Percentiles rank a stretch among this genome's conserved stretches.
Evolutionary conservation across 1,140 invertebrate species (phyloP).

Genomic region (Proales similis): DNA sequence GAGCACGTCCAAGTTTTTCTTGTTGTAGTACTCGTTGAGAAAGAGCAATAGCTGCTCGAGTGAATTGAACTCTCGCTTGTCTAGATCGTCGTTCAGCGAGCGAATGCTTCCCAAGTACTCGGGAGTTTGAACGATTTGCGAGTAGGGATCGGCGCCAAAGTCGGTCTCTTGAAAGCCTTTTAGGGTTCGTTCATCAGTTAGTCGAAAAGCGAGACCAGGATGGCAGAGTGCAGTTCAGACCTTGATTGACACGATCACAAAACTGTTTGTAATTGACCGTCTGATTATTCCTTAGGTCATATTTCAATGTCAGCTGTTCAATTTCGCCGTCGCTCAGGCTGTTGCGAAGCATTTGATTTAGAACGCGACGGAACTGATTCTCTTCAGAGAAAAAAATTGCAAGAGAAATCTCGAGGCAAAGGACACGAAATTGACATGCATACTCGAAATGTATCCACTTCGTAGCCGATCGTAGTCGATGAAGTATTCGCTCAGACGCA

Average conservation of each 20-base stretch:
- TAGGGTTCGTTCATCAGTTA: not conserved
- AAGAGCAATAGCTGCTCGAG: constrained; percentile 42
- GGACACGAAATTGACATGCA: constrained; percentile 19
- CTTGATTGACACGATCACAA: constrained; percentile 46
- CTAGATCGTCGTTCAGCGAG: constrained; percentile 45
- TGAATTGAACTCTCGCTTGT: constrained; percentile 42
- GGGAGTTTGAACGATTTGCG: constrained; percentile 16
- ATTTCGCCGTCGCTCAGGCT: constrained; percentile 46
- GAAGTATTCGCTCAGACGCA: constrained; percentile 50
- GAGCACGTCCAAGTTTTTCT: constrained; percentile 47
- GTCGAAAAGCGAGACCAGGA: not conserved
- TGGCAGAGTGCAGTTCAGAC: not conserved
- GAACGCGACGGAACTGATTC: constrained; percentile 48
- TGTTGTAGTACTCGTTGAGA: constrained; percentile 45
- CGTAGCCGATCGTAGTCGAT: constrained; percentile 51
- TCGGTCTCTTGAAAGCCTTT: constrained; percentile 12
- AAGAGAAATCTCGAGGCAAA: not conserved
- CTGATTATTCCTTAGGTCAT: constrained; percentile 45
- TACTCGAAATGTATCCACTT: constrained; percentile 52
- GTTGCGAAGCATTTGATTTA: constrained; percentile 48
- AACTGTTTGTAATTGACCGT: constrained; percentile 49
- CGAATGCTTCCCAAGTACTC: constrained; percentile 45
- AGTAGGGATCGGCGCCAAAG: not conserved
- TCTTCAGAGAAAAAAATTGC: constrained; percentile 40
- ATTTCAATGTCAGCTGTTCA: constrained; percentile 43